Percentiles rank a stretch among this genome's conserved stretches.
Conservation (phyloP, 2,797 vertebrate species). For the Rhinella marina region DNA sequence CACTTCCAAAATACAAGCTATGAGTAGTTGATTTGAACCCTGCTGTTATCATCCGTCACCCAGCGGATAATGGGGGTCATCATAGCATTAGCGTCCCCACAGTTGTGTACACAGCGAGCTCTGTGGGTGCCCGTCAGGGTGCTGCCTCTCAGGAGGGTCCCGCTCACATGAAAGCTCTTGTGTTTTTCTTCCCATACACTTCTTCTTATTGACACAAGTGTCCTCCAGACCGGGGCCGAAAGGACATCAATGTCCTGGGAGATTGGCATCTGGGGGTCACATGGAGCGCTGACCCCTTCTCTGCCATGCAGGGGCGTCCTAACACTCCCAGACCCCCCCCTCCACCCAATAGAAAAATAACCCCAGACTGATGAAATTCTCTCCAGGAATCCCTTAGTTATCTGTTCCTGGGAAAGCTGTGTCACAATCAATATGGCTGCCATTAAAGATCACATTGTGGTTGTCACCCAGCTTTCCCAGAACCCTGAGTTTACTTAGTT, state of each 20-base stretch:
- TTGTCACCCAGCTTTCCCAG: too few species aligned
- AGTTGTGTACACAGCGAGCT: neutral
- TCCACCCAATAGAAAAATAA: neutral
- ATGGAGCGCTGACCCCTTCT: neutral
- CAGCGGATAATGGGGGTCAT: neutral
- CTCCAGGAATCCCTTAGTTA: neutral
- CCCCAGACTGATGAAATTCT: neutral
- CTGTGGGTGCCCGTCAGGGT: neutral
- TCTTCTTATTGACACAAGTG: constrained; percentile 65
- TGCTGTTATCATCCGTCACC: neutral
- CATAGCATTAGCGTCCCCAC: neutral
- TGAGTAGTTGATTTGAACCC: neutral
- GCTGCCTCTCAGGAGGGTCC: neutral
- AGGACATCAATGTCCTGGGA: neutral
- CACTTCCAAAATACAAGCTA: neutral
- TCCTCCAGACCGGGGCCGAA: constrained; percentile 57
- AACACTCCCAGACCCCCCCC: neutral
- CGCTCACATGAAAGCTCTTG: neutral
- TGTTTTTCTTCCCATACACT: constrained; percentile 69
- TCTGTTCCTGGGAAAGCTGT: neutral
- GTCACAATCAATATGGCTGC: neutral
- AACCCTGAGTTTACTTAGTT: too few species aligned
- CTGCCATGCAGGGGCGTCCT: too few species aligned
- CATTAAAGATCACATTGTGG: neutral
- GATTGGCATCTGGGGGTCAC: neutral